These are phyloP conservation scores for Ophioninae sp. DNA, from an alignment of 2,888 invertebrate species.

Conservation along the genomic window DNA sequence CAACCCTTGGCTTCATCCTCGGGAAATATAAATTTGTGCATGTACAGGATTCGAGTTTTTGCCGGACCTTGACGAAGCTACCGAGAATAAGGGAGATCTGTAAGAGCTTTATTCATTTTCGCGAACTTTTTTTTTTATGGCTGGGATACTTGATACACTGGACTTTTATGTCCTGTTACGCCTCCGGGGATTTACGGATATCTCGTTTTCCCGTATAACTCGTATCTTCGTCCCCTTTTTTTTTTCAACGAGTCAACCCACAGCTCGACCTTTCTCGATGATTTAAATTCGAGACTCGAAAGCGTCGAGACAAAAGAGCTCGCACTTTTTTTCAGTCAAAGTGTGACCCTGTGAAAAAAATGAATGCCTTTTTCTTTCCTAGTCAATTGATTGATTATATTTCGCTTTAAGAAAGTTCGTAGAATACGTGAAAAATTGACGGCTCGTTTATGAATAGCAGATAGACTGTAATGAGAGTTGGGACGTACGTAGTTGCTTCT, in stretches of 20 bases:
- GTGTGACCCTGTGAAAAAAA: not conserved
- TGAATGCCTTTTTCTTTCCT: not conserved
- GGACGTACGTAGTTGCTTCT: too few species aligned
- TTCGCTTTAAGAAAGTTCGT: not conserved
- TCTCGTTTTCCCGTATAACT: conserved; percentile 16
- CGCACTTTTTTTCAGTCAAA: conserved; percentile 5
- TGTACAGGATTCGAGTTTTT: conserved; percentile 6
- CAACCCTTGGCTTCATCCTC: conserved; percentile 21
- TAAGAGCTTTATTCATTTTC: conserved; percentile 5
- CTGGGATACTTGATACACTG: not conserved
- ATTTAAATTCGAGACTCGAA: not conserved
- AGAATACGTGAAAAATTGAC: not conserved
- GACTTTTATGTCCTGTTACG: not conserved
- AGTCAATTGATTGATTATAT: not conserved
- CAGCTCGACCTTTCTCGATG: not conserved
- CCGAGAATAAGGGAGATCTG: conserved; percentile 22
- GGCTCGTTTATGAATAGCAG: not conserved
- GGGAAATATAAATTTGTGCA: conserved; percentile 12
- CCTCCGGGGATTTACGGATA: conserved; percentile 27
- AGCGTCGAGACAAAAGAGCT: not conserved
- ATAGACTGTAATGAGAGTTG: not conserved
- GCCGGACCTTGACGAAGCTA: conserved; percentile 9
- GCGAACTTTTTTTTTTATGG: not conserved
- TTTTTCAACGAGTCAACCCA: conserved; percentile 3
- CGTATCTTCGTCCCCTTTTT: conserved; percentile 21